Conservation (phyloP, 2,888 invertebrate genomes). For the Drosophila rellima region DNA sequence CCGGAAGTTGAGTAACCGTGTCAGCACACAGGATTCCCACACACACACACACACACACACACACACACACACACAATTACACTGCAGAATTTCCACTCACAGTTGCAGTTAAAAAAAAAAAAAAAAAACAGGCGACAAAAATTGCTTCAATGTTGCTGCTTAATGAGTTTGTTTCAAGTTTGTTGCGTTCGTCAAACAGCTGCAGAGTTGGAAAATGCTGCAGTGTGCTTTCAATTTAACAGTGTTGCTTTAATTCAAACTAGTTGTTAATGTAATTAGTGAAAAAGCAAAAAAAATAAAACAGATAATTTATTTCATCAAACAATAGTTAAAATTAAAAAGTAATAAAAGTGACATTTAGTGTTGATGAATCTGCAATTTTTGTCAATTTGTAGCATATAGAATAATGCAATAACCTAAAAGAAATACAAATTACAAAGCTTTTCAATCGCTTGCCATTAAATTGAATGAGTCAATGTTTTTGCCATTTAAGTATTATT, state of each 20-base stretch:
- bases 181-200: constrained; percentile 27
- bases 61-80: not conserved
- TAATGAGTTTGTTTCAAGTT: constrained; percentile 64
- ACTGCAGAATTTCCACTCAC: not conserved
- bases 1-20: constrained; percentile 64
- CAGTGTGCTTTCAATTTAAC: not conserved
- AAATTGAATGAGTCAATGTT: too few relatives aligned
- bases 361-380: too few relatives aligned
- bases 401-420: too few relatives aligned
- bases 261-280: too few relatives aligned
- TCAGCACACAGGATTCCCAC: constrained; percentile 34
- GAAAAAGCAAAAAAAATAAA: too few relatives aligned
- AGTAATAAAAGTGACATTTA: too few relatives aligned
- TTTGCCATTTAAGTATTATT: too few relatives aligned
- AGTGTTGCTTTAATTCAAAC: not conserved
- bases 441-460: too few relatives aligned
- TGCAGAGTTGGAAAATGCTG: constrained; percentile 4
- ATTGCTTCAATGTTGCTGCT: constrained; percentile 54
- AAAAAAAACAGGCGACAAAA: constrained; percentile 31
- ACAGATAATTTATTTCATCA: too few relatives aligned
- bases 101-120: not conserved
- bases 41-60: constrained; percentile 1
- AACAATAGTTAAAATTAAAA: too few relatives aligned
- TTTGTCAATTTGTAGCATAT: too few relatives aligned
- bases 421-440: too few relatives aligned